Evolutionary conservation across 2,888 invertebrate genomes (phyloP).

Genomic region (Eulithis testata): DNA sequence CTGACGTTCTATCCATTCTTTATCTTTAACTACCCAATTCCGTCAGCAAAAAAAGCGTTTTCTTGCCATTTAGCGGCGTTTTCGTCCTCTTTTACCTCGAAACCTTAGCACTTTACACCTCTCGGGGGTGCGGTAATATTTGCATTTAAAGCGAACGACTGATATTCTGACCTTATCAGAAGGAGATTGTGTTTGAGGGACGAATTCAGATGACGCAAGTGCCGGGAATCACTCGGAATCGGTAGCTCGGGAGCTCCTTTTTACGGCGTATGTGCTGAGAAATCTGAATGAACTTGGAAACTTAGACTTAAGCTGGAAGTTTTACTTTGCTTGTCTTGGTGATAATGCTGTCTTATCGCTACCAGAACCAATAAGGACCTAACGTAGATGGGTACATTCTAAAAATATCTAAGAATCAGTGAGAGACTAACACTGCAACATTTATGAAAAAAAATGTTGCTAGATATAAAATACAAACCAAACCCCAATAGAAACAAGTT

Average conservation of each 20-base stretch:
- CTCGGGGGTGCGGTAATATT: conserved; percentile 81
- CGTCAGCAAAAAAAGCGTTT: conserved; percentile 78
- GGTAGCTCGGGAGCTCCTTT: conserved; percentile 45
- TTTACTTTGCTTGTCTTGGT: conserved; percentile 2
- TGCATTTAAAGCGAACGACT: conserved; percentile 83
- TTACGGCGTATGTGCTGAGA: conserved; percentile 50
- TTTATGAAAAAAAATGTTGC: too few relatives aligned
- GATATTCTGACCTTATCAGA: conserved; percentile 81
- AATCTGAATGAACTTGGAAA: conserved; percentile 43
- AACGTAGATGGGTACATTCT: background rate
- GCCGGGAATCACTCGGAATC: conserved; percentile 56
- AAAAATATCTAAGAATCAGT: too few relatives aligned
- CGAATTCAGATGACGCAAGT: conserved; percentile 71
- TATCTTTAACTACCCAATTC: conserved; percentile 77
- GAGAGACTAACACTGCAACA: too few relatives aligned
- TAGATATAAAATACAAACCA: background rate
- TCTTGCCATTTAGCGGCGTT: conserved; percentile 78
- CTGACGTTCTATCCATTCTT: conserved; percentile 71
- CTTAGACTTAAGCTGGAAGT: conserved; percentile 21
- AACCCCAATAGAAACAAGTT: conserved; percentile 24
- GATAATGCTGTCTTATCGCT: background rate
- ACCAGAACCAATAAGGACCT: background rate
- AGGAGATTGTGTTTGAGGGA: conserved; percentile 78
- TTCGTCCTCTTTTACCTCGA: conserved; percentile 80
- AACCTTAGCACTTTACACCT: conserved; percentile 79